Base-by-base conservation (phyloP, 2,797 vertebrate genomes). In the Squalus acanthias region DNA sequence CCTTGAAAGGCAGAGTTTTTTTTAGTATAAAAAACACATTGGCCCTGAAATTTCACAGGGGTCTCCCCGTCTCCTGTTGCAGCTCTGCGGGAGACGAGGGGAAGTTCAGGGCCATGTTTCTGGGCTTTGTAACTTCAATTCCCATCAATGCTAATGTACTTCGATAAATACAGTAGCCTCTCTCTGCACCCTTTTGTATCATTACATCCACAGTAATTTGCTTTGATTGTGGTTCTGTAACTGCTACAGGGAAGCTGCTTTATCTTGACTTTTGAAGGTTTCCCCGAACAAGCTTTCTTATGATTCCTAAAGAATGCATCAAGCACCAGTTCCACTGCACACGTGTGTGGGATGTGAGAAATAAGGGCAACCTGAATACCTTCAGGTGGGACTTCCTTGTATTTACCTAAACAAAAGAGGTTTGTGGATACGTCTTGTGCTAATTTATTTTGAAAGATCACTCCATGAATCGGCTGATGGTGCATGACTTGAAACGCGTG, bases 391-490 rank as follows among this genome's bases (percentile, higher is more conserved):
- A 70, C 67, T 95, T 67, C 65, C 92, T 94, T 94, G 92, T 95
- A 95, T 95, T 70, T 46, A 95, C 67, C 93, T 72, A 95, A 70
- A 70, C 93, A 95, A 91, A 91, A 50, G 67, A 70, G 24, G 67
- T 95, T 69, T 70, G 67, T 95, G 93, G 65, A 70, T 70, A 69
- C 39, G 39, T 70, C 20, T 46, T 95, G n/a, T 53, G 65, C 22
- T 95, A 53, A 70, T 57, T 57, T 57, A 57, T 57, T 95, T 95
- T 50, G 20, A 95, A 70, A 72, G 39, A 26, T 91, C 29, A 65
- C 39, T 13, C 20, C 39, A 13, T 69, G 22, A 95, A 50, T 95
- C 67, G 0, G 93, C 22, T 70, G 65, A 72, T 70, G 22, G 2
- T n/a, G n/a, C 63, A 39, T 93, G 2, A 69, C 20, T 39, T 72